Conservation (phyloP, 2,888 invertebrate genomes). For the Tuberolachnus salignus region DNA sequence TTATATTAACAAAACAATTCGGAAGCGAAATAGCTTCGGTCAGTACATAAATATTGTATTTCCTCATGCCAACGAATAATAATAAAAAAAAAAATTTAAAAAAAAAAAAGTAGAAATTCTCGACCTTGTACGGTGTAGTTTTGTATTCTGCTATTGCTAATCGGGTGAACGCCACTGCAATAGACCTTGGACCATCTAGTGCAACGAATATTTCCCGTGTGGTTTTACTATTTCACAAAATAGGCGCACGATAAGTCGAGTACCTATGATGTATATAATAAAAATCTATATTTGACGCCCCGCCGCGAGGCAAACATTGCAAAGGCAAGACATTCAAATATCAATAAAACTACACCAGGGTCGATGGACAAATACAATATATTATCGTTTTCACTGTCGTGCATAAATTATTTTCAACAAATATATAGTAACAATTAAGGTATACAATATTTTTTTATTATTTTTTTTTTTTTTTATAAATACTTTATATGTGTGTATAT, state of each 20-base stretch:
- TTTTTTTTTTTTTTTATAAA: too few species aligned
- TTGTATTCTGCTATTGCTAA: background rate
- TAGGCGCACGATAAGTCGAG: background rate
- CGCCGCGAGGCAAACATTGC: background rate
- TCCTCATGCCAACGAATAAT: background rate
- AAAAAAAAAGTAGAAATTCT: slow-evolving; percentile 10
- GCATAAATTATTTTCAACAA: background rate
- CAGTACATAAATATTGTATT: background rate
- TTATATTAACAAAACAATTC: too few species aligned
- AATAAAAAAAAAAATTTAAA: too few species aligned
- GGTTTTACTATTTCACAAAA: background rate
- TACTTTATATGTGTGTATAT: background rate
- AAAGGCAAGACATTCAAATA: background rate
- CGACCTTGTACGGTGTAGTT: background rate
- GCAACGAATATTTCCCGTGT: slow-evolving; percentile 14
- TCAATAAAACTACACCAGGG: background rate
- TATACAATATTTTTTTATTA: background rate
- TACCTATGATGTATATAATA: too few species aligned
- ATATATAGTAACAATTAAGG: background rate
- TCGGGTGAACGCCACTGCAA: background rate
- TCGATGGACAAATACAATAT: background rate
- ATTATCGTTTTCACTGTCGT: too few species aligned
- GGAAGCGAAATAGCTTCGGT: too few species aligned
- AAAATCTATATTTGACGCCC: background rate
- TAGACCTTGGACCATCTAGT: slow-evolving; percentile 18